Evolutionary conservation across 2,888 invertebrate species (phyloP), one percentile per base, ranked within the genome.

Genomic region (Pecten maximus): DNA sequence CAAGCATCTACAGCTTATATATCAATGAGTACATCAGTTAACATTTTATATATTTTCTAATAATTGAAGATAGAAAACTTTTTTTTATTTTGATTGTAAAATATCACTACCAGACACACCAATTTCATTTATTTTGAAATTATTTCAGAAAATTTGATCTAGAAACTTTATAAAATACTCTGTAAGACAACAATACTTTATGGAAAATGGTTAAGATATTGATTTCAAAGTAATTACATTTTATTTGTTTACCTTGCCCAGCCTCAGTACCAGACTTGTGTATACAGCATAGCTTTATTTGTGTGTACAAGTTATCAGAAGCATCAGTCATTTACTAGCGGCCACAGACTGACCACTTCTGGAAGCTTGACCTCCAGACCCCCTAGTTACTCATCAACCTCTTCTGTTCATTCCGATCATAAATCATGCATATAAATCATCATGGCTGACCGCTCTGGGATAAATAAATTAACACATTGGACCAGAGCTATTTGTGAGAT

Each of bases 401-500:
- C 74, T 74, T 8, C 74, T 74, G 74, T 28, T 74, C 74, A 74
- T 74, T 74, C 74, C 16, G 23, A 15, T 23, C 74, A 74, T 74
- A 74, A 74, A 35, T 74, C 74, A 74, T 35, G 28, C 74, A 28
- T 28, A 74, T 74, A 74, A 74, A 74, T 74, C 74, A 74, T 74
- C 74, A 74, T 35, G 74, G 35, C 74, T 74, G 74, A 74, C 74
- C 74, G 35, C 74, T 74, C 35, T 74, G 74, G 74, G 74, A 74
- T 74, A 74, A 74, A 74, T 74, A 74, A 74, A 74, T 74, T 74
- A 74, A 74, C 74, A 74, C 74, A 74, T 74, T 74, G 2, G 74
- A 35, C 74, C 15, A 35, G 15, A 74, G 74, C 74, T 35, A 74
- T 74, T 74, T 74, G 12, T 74, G 74, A 74, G 35, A 35, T 28